These are phyloP conservation scores for Empis livida DNA, from an alignment of 2,888 invertebrate genomes.

Conservation along the genomic window DNA sequence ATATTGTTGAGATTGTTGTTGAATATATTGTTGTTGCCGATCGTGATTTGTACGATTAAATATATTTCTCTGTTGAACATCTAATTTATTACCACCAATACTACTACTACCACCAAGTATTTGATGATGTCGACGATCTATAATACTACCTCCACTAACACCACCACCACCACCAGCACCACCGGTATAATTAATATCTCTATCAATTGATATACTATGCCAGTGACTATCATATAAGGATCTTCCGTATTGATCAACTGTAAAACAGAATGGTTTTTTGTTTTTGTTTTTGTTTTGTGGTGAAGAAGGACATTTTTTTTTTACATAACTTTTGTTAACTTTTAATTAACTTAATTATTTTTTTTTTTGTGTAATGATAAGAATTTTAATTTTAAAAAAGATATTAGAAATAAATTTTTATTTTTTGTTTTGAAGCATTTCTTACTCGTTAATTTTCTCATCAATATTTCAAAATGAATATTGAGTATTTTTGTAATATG, in stretches of 20 bases:
- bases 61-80: slow-evolving; percentile 34
- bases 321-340: neutral
- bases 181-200: slow-evolving; percentile 10
- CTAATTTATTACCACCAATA: slow-evolving; percentile 21
- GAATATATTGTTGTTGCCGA: slow-evolving; percentile 30
- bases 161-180: neutral
- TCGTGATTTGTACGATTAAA: slow-evolving; percentile 39
- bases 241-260: neutral
- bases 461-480: too few species aligned
- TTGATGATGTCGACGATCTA: neutral
- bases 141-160: neutral
- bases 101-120: too few species aligned
- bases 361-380: too few species aligned
- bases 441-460: too few species aligned
- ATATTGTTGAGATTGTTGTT: slow-evolving; percentile 36
- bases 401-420: too few species aligned
- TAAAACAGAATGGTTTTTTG: neutral
- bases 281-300: neutral
- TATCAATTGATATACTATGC: slow-evolving; percentile 3
- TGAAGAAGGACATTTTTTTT: neutral
- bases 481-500: too few species aligned
- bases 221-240: neutral
- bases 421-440: too few species aligned
- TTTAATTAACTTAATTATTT: too few species aligned
- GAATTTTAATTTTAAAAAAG: too few species aligned